Evolutionary conservation across 2,888 invertebrate genomes (phyloP), one percentile per base, ranked within the genome.

Genomic region (Tromatobia lineatoria): DNA sequence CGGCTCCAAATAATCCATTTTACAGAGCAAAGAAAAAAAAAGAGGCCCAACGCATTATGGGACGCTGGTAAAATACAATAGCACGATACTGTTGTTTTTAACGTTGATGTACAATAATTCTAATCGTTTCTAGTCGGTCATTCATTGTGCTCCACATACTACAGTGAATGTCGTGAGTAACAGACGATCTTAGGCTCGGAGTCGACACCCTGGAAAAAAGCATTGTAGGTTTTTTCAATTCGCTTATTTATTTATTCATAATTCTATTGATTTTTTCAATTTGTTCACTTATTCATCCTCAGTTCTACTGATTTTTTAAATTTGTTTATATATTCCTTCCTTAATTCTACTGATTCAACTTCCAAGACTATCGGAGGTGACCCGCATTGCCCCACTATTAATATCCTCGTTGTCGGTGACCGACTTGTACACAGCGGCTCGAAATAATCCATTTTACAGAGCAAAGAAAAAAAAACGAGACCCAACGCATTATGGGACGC

Each of bases 161-260:
- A 42, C 52, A 38, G 45, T 57, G 59, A 64, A 75, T 59, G n/a
- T 78, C 38, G 38, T 42, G 80, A 74, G 38, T 15, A 18, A 52
- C 38, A 42, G 34, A 50, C 18, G 71, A 34, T 66, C 25, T 18
- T 25, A 20, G 69, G 77, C 59, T 57, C 34, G 71, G 45, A 79
- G 13, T 75, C 83, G 82, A 83, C 83, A 74, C 80, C 85, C 87
- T 80, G n/a, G n/a, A n/a, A n/a, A n/a, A n/a, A n/a, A n/a, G n/a
- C n/a, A n/a, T n/a, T n/a, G n/a, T n/a, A n/a, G n/a, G n/a, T n/a
- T n/a, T n/a, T n/a, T n/a, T n/a, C n/a, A n/a, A n/a, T n/a, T n/a
- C n/a, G n/a, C n/a, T n/a, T n/a, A n/a, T n/a, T n/a, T n/a, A n/a
- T n/a, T n/a, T n/a, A n/a, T n/a, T n/a, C n/a, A n/a, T n/a, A n/a